Evolutionary conservation across 2,113 vertebrate genomes (phyloP).

Genomic region (Alligator mississippiensis): DNA sequence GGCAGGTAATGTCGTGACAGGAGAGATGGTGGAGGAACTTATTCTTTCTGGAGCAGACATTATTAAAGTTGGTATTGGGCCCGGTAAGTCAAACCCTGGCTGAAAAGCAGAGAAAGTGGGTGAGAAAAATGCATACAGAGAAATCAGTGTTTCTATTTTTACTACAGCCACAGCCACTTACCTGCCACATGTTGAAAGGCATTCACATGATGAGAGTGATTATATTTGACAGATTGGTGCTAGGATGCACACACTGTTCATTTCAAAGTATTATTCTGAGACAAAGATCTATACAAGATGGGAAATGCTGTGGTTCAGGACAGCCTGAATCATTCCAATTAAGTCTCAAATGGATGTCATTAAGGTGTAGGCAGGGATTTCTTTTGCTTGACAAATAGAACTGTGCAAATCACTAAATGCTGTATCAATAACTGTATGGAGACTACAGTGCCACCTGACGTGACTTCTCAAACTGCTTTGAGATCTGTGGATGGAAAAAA

Average conservation of each 20-base stretch:
- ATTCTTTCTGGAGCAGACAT: slow-evolving; percentile 97
- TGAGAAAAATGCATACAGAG: background rate
- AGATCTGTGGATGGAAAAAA: background rate
- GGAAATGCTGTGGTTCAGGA: background rate
- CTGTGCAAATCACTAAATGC: background rate
- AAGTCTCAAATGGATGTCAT: background rate
- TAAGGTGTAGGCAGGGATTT: background rate
- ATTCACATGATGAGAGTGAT: background rate
- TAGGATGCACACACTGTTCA: background rate
- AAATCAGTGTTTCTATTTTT: background rate
- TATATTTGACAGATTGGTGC: background rate
- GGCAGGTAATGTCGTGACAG: slow-evolving; percentile 98
- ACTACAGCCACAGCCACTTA: background rate
- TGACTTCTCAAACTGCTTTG: background rate
- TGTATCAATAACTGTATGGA: background rate
- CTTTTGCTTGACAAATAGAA: background rate
- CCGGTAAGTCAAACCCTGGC: slow-evolving; percentile 81
- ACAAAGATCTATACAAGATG: background rate
- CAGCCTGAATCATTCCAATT: background rate
- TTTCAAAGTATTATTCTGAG: background rate
- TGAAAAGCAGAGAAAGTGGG: background rate
- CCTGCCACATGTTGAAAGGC: background rate
- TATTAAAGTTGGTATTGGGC: slow-evolving; percentile 98
- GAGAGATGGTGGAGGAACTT: slow-evolving; percentile 99
- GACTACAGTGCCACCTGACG: background rate